A percentile compares a stretch with the other conserved stretches of the same genome.
These are phyloP conservation scores for Acrocera orbiculus DNA, from an alignment of 2,888 invertebrate species.

Conservation along the genomic window DNA sequence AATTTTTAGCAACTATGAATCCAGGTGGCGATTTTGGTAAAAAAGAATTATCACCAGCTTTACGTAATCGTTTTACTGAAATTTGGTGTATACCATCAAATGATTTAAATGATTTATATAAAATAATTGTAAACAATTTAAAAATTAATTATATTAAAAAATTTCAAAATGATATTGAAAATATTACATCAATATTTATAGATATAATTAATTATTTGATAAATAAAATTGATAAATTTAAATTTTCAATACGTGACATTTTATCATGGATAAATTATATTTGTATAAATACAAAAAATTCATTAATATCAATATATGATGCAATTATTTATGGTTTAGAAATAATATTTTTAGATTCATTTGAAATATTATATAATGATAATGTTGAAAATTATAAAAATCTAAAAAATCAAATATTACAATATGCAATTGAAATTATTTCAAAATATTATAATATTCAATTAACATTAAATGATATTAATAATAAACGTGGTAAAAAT, in stretches of 20 bases:
- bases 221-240: slow-evolving; percentile 56
- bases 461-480: slow-evolving; percentile 24
- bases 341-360: slow-evolving; percentile 77
- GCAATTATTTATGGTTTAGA: slow-evolving; percentile 81
- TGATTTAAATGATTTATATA: slow-evolving; percentile 51
- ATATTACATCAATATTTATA: slow-evolving; percentile 53
- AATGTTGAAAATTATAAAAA: slow-evolving; percentile 34
- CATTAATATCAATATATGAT: slow-evolving; percentile 29
- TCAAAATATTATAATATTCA: slow-evolving; percentile 29
- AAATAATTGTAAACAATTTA: slow-evolving; percentile 69
- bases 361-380: slow-evolving; percentile 64
- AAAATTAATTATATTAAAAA: slow-evolving; percentile 35
- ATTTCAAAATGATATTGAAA: slow-evolving; percentile 36
- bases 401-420: slow-evolving; percentile 36
- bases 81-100: slow-evolving; percentile 86
- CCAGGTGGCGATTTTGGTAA: slow-evolving; percentile 99
- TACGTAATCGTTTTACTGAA: slow-evolving; percentile 95
- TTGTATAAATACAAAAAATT: slow-evolving; percentile 12
- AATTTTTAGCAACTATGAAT: slow-evolving; percentile 97
- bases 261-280: slow-evolving; percentile 80
- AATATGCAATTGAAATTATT: slow-evolving; percentile 39
- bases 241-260: slow-evolving; percentile 79
- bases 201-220: slow-evolving; percentile 67
- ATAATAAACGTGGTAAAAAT: slow-evolving; percentile 20
- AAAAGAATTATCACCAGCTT: slow-evolving; percentile 93